phyloP scores from a whole-genome alignment of 2,797 vertebrate genomes.

The Oryzias dopingdopingensis region DNA sequence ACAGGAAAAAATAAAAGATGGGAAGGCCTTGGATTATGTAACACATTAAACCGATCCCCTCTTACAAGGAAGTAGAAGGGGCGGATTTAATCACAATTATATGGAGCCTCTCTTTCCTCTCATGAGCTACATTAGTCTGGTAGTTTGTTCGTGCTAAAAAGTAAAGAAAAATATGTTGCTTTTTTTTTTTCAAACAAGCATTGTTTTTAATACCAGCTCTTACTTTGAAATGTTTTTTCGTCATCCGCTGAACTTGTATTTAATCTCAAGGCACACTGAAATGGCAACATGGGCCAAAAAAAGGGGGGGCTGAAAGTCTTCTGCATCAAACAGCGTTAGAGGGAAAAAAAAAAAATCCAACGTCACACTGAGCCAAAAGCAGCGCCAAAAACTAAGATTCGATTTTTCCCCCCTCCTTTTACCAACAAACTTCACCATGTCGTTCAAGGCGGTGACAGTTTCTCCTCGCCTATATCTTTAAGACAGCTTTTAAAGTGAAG shows the following conservation, averaged over 20 bases:
- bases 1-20: conserved; percentile 37
- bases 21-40: conserved; percentile 60
- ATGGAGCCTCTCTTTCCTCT: conserved; percentile 46
- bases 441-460: conserved; percentile 23
- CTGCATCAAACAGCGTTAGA: conserved; percentile 18
- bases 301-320: conserved; percentile 22
- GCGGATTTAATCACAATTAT: conserved; percentile 64
- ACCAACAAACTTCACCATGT: conserved; percentile 20
- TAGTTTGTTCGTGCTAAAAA: conserved; percentile 31
- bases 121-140: conserved; percentile 40
- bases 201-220: conserved; percentile 4
- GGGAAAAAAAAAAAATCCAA: background rate
- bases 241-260: conserved; percentile 30
- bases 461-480: conserved; percentile 23
- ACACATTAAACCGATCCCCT: conserved; percentile 68
- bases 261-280: conserved; percentile 30
- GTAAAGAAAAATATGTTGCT: conserved; percentile 8
- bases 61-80: conserved; percentile 66
- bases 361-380: conserved; percentile 7
- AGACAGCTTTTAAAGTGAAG: conserved; percentile 39
- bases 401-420: conserved; percentile 5
- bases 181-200: conserved; percentile 11
- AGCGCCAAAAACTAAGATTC: conserved; percentile 3
- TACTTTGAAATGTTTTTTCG: too few relatives aligned
- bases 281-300: conserved; percentile 19